Evolutionary conservation across 2,888 invertebrate genomes (phyloP).

Genomic region (Oscheius onirici): DNA sequence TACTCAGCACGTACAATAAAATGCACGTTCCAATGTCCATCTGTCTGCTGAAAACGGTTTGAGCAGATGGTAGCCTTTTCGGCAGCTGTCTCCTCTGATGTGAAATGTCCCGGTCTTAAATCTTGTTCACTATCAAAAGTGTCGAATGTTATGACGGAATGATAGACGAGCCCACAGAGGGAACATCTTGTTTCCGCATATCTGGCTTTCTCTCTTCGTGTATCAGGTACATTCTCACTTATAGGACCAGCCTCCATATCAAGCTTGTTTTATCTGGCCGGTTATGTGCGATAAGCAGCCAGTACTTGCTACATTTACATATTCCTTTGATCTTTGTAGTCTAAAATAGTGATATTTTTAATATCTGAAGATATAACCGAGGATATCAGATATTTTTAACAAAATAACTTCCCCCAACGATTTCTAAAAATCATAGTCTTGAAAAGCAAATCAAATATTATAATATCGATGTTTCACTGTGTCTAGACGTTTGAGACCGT

Average conservation of each 20-base stretch:
- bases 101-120: neutral
- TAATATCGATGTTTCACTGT: too few species aligned
- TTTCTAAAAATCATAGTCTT: too few species aligned
- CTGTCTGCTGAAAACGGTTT: too few species aligned
- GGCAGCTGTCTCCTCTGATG: too few species aligned
- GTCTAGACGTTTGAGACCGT: too few species aligned
- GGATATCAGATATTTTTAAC: too few species aligned
- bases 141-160: neutral
- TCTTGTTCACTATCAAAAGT: neutral
- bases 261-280: slow-evolving; percentile 31
- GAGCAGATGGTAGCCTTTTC: too few species aligned
- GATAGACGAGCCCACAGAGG: neutral
- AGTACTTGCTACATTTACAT: slow-evolving; percentile 33
- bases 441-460: too few species aligned
- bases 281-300: slow-evolving; percentile 19
- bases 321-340: too few species aligned
- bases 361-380: too few species aligned
- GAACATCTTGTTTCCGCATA: neutral
- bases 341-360: too few species aligned
- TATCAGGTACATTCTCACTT: slow-evolving; percentile 28
- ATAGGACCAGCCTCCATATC: slow-evolving; percentile 25
- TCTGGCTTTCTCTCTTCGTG: slow-evolving; percentile 16
- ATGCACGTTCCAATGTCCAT: neutral
- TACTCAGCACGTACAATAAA: neutral
- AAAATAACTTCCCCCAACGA: too few species aligned